These are phyloP conservation scores for Diachrysia chrysitis DNA, from an alignment of 2,888 invertebrate genomes.

Conservation along the genomic window DNA sequence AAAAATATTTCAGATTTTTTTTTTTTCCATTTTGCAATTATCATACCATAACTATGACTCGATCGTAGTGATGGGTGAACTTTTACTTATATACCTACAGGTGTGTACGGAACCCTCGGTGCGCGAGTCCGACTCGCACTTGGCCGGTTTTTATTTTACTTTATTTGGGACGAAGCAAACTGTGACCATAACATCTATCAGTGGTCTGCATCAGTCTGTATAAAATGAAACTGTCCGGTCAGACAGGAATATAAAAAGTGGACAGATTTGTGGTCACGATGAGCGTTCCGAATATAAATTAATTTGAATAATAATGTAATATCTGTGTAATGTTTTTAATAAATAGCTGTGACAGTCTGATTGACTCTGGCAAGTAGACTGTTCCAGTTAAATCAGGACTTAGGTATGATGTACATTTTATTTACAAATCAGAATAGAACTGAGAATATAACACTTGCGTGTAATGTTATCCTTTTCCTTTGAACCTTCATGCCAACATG, in stretches of 20 bases:
- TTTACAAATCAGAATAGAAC: not conserved
- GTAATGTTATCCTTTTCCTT: not conserved
- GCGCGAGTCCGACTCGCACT: too few relatives aligned
- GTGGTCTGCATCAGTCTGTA: conserved; percentile 30
- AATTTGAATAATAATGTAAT: conserved; percentile 13
- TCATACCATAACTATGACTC: too few relatives aligned
- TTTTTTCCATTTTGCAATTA: too few relatives aligned
- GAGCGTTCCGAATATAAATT: conserved; percentile 18
- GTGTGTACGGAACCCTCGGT: too few relatives aligned
- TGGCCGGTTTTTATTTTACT: too few relatives aligned
- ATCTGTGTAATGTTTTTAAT: not conserved
- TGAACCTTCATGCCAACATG: not conserved
- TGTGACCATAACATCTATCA: conserved; percentile 36
- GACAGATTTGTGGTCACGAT: conserved; percentile 17
- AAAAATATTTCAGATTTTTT: too few relatives aligned
- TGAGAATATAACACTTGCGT: not conserved
- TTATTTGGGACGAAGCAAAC: conserved; percentile 23
- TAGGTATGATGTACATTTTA: too few relatives aligned
- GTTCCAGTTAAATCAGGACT: too few relatives aligned
- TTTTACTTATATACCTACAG: too few relatives aligned
- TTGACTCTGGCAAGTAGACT: not conserved
- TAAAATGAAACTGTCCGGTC: conserved; percentile 21
- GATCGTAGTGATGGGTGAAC: too few relatives aligned
- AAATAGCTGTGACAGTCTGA: not conserved
- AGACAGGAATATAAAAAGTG: conserved; percentile 18